phyloP scores from a whole-genome alignment of 2,113 vertebrate species.

The Pseudopodoces humilis region DNA sequence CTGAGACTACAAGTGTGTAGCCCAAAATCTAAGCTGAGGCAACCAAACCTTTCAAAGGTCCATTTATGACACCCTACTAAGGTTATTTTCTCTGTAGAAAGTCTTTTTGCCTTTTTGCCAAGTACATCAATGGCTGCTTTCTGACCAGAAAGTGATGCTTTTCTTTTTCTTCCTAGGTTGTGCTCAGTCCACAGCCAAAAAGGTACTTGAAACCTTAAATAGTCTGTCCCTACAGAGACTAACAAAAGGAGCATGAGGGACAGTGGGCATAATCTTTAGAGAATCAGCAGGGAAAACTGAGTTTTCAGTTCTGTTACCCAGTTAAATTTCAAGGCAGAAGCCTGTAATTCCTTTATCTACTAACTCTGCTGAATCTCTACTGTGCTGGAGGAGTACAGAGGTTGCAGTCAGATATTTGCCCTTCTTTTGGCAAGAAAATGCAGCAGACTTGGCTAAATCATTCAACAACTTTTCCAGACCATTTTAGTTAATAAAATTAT shows the following conservation, averaged over 20 bases:
- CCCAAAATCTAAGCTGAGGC: background rate
- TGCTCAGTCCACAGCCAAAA: background rate
- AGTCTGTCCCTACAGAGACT: background rate
- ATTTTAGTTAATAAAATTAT: background rate
- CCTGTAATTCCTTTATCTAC: background rate
- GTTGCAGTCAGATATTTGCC: background rate
- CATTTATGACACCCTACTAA: background rate
- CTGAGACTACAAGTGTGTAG: background rate
- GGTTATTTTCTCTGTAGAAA: background rate
- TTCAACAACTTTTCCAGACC: background rate
- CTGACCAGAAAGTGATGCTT: background rate
- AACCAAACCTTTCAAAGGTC: background rate
- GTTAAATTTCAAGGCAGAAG: background rate
- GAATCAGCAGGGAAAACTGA: background rate
- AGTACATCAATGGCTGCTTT: background rate
- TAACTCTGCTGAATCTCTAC: background rate
- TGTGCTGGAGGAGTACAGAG: background rate
- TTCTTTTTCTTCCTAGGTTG: background rate
- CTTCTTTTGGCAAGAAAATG: background rate
- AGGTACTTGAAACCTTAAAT: background rate
- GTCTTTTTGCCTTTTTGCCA: background rate
- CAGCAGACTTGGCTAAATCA: background rate
- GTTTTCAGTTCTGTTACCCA: background rate
- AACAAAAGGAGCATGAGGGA: background rate
- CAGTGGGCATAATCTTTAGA: background rate